Conservation (phyloP, 1,140 invertebrate species). For the Plutomurus gul region DNA sequence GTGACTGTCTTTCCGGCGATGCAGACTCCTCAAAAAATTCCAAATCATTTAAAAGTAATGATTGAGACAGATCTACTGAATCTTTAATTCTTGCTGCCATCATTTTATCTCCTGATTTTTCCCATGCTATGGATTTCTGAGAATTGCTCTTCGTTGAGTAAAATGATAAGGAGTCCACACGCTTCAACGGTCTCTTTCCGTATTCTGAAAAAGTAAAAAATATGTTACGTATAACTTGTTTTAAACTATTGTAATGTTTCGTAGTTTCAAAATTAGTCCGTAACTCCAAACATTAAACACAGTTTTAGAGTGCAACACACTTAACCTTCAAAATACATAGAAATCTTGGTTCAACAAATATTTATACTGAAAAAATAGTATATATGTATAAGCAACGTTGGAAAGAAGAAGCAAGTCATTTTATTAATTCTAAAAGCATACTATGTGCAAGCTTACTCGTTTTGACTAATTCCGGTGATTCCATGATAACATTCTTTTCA, state of each 20-base stretch:
- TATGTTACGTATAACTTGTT: no score
- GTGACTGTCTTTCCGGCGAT: not conserved
- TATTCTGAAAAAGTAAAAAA: not conserved
- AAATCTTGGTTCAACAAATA: no score
- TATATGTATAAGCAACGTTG: no score
- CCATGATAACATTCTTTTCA: slow-evolving; percentile 24
- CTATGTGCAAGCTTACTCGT: not conserved
- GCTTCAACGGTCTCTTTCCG: not conserved
- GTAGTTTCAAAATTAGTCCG: no score
- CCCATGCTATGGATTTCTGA: slow-evolving; percentile 32
- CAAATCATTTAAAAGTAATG: slow-evolving; percentile 20
- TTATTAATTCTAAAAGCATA: no score
- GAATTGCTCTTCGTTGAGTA: slow-evolving; percentile 34
- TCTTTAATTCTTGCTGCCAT: slow-evolving; percentile 43
- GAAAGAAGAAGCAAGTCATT: no score
- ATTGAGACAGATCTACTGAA: slow-evolving; percentile 11
- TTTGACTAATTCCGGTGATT: slow-evolving; percentile 23
- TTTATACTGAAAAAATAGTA: no score
- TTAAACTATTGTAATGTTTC: no score
- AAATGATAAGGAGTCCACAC: slow-evolving; percentile 35
- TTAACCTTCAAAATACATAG: no score
- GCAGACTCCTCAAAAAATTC: not conserved
- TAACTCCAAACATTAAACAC: no score
- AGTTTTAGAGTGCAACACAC: no score
- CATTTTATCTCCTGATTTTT: slow-evolving; percentile 43